Evolutionary conservation across 2,888 invertebrate species (phyloP), one percentile per base, ranked within the genome.

Genomic region (Spicauda simplicius): DNA sequence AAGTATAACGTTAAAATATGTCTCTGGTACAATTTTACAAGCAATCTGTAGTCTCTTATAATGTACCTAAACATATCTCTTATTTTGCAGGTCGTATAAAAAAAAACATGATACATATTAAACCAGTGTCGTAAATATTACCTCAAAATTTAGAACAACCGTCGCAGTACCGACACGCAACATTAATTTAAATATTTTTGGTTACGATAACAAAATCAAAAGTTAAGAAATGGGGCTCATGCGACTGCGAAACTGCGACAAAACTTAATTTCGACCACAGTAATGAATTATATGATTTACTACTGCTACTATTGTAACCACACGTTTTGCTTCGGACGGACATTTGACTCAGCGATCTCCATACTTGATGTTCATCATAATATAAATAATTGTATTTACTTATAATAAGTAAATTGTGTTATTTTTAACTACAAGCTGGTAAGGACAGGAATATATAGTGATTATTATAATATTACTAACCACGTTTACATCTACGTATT

Each of bases 201-300:
- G 18, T 18, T 18, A 10, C 50, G 50, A 50, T 45, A 12, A 58
- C 12, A 16, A 48, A 58, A 58, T 41, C 19, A 53, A 53, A 52
- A 53, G 41, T 37, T 37, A 18, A 53, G 52, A 53, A 64, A 52
- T 55, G 54, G 50, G 37, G 18, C 12, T 54, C 11, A 53, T n/a
- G 57, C 58, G 16, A 37, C 50, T 25, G 66, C 55, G 41, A 57
- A 66, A 65, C 69, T 58, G 83, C 85, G 79, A 84, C 77, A 75
- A 84, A 86, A 87, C 83, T 87, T 86, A 87, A 88, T 88, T 87
- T 85, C 37, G 33, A 57, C 16, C 52, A 61, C 25, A 56, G 56
- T 57, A 57, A 57, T 59, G 63, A 58, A 65, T 65, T 59, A 55
- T 66, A 55, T 60, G 41, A 60, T 66, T 60, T 60, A 55, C 48